Base-by-base conservation (phyloP, 1,140 invertebrate species). In the Papilio dardanus region DNA sequence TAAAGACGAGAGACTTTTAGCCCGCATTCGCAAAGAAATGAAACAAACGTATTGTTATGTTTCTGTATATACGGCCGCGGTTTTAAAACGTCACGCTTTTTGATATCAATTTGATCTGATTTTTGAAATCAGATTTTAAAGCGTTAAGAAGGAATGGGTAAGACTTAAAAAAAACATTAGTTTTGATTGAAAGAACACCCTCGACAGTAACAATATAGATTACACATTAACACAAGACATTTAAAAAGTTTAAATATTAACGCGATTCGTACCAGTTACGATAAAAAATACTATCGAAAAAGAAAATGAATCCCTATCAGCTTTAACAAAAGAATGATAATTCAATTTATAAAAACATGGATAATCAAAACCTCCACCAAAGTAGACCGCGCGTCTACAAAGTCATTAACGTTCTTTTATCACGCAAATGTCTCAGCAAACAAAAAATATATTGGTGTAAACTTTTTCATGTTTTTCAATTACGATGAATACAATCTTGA, bases 381-480 rank as follows among this genome's bases (percentile, higher is more conserved):
- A 76, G 74, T 40, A 68, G 71, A 69, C 66, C n/a, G 12, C 42
- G 28, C 42, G 46, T 6, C 42, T 71, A 62, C 28, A 71, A 71
- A 40, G 65, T 28, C 67, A 76, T 76, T 58, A 71, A 76, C 28
- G 66, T 62, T 40, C 40, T 50, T 35, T 24, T 71, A 68, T 71
- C 74, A 76, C 74, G 74, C 74, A 76, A 16, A 21, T 69, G 33
- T 35, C 58, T 31, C 10, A 24, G 24, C 21, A 62, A 62, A 6
- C 24, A 24, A 24, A 12, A 4, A 5, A 50, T 3, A 50, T 0
- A 19, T 50, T 24, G 19, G 46, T 50, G 46, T 62, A 30, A 19
- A 46, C 42, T n/a, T 46, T 16, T 7, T n/a, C 5, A n/a, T n/a
- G 42, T 46, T 46, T 46, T 46, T 37, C 35, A 37, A 37, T 37